Evolutionary conservation across 2,888 invertebrate genomes (phyloP), one percentile per base, ranked within the genome.

Genomic region (Plemyria rubiginata): DNA sequence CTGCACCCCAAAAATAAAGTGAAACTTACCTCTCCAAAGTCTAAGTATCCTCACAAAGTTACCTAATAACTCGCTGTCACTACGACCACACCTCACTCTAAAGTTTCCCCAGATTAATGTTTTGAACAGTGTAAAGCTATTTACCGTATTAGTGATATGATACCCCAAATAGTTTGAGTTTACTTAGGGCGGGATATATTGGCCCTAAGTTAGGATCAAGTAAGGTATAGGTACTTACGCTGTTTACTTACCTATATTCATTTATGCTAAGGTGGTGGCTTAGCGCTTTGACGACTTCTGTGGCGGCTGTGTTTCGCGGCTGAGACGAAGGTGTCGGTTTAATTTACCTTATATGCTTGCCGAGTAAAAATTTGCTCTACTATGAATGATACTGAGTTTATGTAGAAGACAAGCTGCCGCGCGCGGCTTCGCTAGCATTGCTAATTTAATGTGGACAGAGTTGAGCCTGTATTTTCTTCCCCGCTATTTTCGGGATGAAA

Each of bases 121-220:
- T 62, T 49, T 58, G 60, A 60, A 56, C 53, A 59, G 32, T 62
- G 56, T 62, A 54, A 69, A 57, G 63, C 67, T 67, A 64, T 64
- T 66, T 64, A 56, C 56, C 53, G 63, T 67, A 67, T 67, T 65
- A 66, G 52, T 51, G 58, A 59, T 60, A 54, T 57, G 60, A 61
- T 65, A 65, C 57, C 57, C 54, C 36, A 40, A 53, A 65, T 62
- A 66, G 66, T 66, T 62, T 43, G 40, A 41, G 60, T 60, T 65
- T 65, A 53, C 65, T 60, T 57, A 60, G 65, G 65, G 50, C 50
- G 50, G 59, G 49, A 22, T 48, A 54, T 32, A 52, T 15, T 7
- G 41, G 13, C 45, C 45, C 49, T 54, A 60, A 59, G 58, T 63
- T 48, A 2, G 64, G 60, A 56, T 64, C 53, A 55, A 45, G 43